phyloP scores from a whole-genome alignment of 1,140 invertebrate species.

The Papilio polytes region DNA sequence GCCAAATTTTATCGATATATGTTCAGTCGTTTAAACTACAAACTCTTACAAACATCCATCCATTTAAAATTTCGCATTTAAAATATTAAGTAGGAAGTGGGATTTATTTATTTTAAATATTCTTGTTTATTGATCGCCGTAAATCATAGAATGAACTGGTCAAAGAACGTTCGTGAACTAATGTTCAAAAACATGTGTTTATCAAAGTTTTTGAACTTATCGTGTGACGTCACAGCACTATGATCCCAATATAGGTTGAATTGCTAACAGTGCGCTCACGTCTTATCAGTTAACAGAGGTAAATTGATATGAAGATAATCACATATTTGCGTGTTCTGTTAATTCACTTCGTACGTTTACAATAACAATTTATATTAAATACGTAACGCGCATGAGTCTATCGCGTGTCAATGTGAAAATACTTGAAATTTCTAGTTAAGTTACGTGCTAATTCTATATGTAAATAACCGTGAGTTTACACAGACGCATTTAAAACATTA shows the following conservation, averaged over 20 bases:
- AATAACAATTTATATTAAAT: background rate
- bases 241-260: background rate
- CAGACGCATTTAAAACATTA: background rate
- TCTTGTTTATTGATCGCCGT: too few species aligned
- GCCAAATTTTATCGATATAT: too few species aligned
- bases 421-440: background rate
- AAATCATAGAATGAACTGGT: background rate
- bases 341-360: background rate
- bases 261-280: background rate
- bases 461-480: background rate
- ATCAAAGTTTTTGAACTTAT: background rate
- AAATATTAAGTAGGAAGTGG: too few species aligned
- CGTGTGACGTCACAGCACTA: background rate
- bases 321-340: conserved; percentile 7
- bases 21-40: too few species aligned
- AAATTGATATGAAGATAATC: conserved; percentile 16
- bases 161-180: background rate
- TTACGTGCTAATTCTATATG: background rate
- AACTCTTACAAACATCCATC: too few species aligned
- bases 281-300: conserved; percentile 13
- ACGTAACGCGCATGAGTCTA: background rate
- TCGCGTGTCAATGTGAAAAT: background rate
- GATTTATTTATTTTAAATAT: too few species aligned
- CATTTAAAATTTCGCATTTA: too few species aligned
- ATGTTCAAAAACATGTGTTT: background rate